These are phyloP conservation scores for Lasaia peninsularis DNA, from an alignment of 1,140 invertebrate species.

Conservation along the genomic window DNA sequence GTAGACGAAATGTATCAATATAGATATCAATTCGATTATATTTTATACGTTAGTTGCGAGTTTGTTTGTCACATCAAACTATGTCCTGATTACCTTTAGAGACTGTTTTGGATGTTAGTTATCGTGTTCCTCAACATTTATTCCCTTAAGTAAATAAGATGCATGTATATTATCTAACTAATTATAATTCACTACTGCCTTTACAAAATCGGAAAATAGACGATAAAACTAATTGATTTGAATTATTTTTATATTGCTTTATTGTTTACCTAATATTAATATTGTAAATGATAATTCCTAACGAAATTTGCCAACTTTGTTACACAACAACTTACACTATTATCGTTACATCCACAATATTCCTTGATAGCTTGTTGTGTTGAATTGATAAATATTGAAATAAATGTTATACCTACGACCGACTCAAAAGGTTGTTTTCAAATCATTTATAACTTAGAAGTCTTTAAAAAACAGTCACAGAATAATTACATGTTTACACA, in stretches of 20 bases:
- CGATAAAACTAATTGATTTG: conserved; percentile 22
- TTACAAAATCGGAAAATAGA: not conserved
- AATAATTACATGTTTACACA: no score
- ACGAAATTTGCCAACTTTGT: conserved; percentile 25
- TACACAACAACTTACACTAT: conserved; percentile 17
- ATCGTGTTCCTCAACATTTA: no score
- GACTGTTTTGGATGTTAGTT: no score
- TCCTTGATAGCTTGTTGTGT: not conserved
- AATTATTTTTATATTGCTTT: conserved; percentile 35
- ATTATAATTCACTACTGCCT: not conserved
- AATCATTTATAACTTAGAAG: no score
- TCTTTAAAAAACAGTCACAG: no score
- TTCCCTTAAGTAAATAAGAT: not conserved
- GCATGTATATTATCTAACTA: not conserved
- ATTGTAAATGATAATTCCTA: conserved; percentile 31
- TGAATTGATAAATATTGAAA: not conserved
- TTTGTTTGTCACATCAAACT: no score
- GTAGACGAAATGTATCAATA: no score
- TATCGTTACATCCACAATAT: conserved; percentile 6
- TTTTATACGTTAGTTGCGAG: no score
- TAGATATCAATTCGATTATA: no score
- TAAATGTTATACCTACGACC: not conserved
- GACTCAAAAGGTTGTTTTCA: no score
- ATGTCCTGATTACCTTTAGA: no score
- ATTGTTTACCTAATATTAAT: conserved; percentile 37